Base-by-base conservation (phyloP, 1,140 invertebrate genomes). In the Diorhabda elongata region DNA sequence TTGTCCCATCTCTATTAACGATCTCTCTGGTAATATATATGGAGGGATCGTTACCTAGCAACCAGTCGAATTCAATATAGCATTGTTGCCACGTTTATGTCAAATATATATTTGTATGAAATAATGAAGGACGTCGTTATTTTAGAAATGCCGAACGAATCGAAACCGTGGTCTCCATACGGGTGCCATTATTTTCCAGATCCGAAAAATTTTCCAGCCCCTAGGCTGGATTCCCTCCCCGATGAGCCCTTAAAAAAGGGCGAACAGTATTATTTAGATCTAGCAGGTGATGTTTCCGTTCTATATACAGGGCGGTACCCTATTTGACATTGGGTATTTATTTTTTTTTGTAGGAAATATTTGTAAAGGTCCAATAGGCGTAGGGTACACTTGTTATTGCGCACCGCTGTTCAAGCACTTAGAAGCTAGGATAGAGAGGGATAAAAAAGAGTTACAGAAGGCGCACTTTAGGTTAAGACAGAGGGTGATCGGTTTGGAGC, bases 211-310 rank as follows among this genome's bases (percentile, higher is more conserved):
- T 91, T 97, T 83, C 92, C 95, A 59, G 88, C 91, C 72, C 91
- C 94, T 59, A 91, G 92, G 73, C 79, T 95, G 66, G 91, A 94
- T 79, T 92, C 92, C 6, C 81, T 96, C 68, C 94, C 94, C 56
- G 86, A 90, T 74, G 93, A 95, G 80, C 93, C 94, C 0, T 82
- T 97, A 2, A 88, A 88, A 72, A 89, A 90, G 72, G 96, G 96
- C 11, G 94, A 97, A 80, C 95, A 98, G 78, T 98, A 98, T 81
- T 98, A 92, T 81, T 84, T 97, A 64, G 96, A 98, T 81, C 84
- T 98, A 65, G 95, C 94, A n/a, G 96, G 96, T 3, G 44, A 9
- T 60, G 26, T 52, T 52, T 52, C 47, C 47, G 9, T 52, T 26
- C 26, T 0, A 26, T 52, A 52, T 52, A 52, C 5, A 52, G 47